These are phyloP conservation scores for Nesometra sesokonis DNA, from an alignment of 35 echinoderm and acorn worm genomes.

Conservation along the genomic window DNA sequence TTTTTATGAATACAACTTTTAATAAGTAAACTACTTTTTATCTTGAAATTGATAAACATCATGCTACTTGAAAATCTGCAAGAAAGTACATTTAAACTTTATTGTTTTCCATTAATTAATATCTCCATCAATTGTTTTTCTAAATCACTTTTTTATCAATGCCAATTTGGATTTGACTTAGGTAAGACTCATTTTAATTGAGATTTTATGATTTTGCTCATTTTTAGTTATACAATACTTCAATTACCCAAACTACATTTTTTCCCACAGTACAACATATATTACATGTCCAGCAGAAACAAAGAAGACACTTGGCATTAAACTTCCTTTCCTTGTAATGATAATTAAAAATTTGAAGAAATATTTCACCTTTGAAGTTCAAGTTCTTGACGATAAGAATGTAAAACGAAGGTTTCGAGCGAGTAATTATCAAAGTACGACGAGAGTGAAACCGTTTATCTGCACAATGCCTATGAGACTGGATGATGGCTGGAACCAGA, in stretches of 20 bases:
- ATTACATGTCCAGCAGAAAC: slow-evolving; percentile 75
- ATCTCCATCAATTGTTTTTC: no score
- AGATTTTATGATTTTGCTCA: no score
- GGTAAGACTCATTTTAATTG: no score
- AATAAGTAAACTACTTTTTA: no score
- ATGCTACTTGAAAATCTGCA: no score
- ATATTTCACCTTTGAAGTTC: slow-evolving; percentile 99
- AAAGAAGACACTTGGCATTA: slow-evolving; percentile 83
- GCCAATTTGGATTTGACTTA: no score
- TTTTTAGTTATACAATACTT: no score
- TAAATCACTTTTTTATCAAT: no score
- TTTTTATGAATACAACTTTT: no score
- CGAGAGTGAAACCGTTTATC: slow-evolving; percentile 96
- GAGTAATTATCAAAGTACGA: slow-evolving; percentile 99
- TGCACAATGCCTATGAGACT: slow-evolving; percentile 99
- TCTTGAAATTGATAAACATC: no score
- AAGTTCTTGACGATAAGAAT: slow-evolving; percentile 98
- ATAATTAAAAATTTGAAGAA: slow-evolving; percentile 99
- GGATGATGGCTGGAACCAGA: slow-evolving; percentile 99
- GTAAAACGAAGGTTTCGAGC: slow-evolving; percentile 88
- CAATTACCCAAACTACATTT: neutral
- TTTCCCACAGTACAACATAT: slow-evolving; percentile 68
- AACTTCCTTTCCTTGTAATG: slow-evolving; percentile 95
- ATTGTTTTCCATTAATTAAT: no score
- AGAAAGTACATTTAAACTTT: no score